Conservation (phyloP, 2,113 vertebrate genomes). For the Oncorhynchus keta region DNA sequence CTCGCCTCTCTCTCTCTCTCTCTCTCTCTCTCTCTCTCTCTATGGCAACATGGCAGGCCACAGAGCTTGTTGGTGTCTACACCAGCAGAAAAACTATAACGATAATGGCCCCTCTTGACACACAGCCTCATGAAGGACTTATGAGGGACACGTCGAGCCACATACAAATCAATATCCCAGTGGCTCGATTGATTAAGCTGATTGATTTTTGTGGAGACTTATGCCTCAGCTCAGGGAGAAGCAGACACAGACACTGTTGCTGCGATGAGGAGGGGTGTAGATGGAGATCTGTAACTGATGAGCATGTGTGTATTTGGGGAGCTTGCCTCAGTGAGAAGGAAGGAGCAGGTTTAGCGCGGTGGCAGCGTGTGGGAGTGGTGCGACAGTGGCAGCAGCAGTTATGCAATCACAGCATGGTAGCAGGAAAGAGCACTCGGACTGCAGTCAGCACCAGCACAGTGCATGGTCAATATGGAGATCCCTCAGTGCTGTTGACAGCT, state of each 20-base stretch:
- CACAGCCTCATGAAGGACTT: slow-evolving; percentile 34
- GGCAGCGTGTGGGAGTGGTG: slow-evolving; percentile 63
- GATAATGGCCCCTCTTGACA: slow-evolving; percentile 23
- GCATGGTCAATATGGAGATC: slow-evolving; percentile 57
- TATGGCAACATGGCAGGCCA: not conserved
- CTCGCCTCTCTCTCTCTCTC: slow-evolving; percentile 4
- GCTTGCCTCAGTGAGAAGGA: slow-evolving; percentile 19
- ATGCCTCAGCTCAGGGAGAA: slow-evolving; percentile 4
- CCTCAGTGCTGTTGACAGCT: slow-evolving; percentile 55
- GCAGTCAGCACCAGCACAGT: slow-evolving; percentile 46
- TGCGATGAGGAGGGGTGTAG: not conserved
- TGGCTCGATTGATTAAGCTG: slow-evolving; percentile 29
- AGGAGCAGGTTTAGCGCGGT: slow-evolving; percentile 35
- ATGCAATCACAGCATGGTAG: slow-evolving; percentile 72
- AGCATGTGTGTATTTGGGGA: not conserved
- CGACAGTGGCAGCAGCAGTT: slow-evolving; percentile 52
- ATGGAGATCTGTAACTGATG: not conserved
- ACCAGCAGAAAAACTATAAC: slow-evolving; percentile 34
- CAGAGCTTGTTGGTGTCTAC: slow-evolving; percentile 34
- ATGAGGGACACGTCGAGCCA: slow-evolving; percentile 32
- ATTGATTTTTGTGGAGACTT: slow-evolving; percentile 33
- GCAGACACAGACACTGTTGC: slow-evolving; percentile 10
- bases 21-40: not conserved
- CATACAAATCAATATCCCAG: slow-evolving; percentile 31
- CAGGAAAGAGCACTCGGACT: slow-evolving; percentile 45